Evolutionary conservation across 2,113 vertebrate genomes (phyloP), one percentile per base, ranked within the genome.

Genomic region (Centropus bengalensis): DNA sequence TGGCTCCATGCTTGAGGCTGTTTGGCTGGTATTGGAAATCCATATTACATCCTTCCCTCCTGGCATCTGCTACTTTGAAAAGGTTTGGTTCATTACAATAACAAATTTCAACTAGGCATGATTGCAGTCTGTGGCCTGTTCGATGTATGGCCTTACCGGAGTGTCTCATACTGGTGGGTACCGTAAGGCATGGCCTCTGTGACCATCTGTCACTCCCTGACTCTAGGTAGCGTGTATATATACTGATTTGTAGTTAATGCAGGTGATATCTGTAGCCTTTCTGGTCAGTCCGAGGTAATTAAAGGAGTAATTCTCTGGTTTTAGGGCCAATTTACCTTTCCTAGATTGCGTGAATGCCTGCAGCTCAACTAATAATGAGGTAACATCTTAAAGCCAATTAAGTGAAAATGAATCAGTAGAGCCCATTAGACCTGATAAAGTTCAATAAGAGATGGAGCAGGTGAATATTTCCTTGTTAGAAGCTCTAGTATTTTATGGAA

Each of bases 21-120:
- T 96, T 96, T 97, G 96, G 94, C 94, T 96, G 86, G 38, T 96
- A 96, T 95, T 89, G 96, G 95, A 97, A 96, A 96, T 97, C 96
- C 81, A 97, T 96, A 91, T 69, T 88, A 84, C 91, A 95, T 86
- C 92, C 86, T 93, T 91, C 75, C 89, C 91, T 94, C 85, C 81
- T 92, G 95, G 89, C 96, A 94, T 90, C 90, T 97, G 94, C 92
- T 97, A 52, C 86, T 91, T 96, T 96, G 91, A 91, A 82, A 91
- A 87, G 93, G 96, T 95, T 97, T 80, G 76, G 91, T 93, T 95
- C 92, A 92, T 96, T 95, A 94, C 81, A 96, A 82, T 94, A 97
- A 96, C 94, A 95, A 75, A 85, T 94, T 86, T 58, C 68, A 83
- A 6, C 69, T 33, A 3, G 69, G 90, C 44, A 8, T 64, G 56